Base-by-base conservation (phyloP, 2,113 vertebrate species). In the Gallinago paraguaiae region DNA sequence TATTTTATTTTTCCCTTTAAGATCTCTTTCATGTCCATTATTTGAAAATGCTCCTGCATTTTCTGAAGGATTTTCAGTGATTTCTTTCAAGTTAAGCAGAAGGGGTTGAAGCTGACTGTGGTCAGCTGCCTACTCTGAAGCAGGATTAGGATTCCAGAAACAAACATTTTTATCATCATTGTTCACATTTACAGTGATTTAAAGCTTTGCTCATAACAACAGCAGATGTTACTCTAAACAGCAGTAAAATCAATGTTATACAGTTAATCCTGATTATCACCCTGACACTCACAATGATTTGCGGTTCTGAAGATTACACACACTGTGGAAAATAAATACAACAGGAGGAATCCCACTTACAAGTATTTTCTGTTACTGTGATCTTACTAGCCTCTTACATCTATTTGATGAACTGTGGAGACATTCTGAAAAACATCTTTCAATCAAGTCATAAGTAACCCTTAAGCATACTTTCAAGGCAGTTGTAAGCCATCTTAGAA, bases 231-330 rank as follows among this genome's bases (percentile, higher is more conserved):
- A 76, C 61, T 77, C 70, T 51, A 96, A 88, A 45, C 54, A 88
- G 16, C 37, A 91, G n/a, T 68, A 94, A 95, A 96, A 94, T 92
- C 69, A 95, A 39, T 92, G 50, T 87, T 50, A 53, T 86, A 86
- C 20, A 61, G 64, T 88, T 96, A 96, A 92, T 93, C 57, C 74
- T 91, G 78, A 91, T 95, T 57, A 92, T 93, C 45, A 78, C 24
- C 23, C 50, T 83, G 53, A 61, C 30, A 94, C 16, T 80, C 20
- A 77, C 16, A 77, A 56, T 64, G 78, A 95, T 95, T 93, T 95
- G 51, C 77, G 71, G 90, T 96, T 87, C 64, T 79, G 13, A 57
- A 93, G 57, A 80, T 90, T 78, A 79, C 7, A 77, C 6, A 39
- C 17, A 31, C 6, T 28, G 20, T 37, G 53, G 20, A 92, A 96